These are phyloP conservation scores for Phainopepla nitens DNA, from an alignment of 2,113 vertebrate species.

Conservation along the genomic window DNA sequence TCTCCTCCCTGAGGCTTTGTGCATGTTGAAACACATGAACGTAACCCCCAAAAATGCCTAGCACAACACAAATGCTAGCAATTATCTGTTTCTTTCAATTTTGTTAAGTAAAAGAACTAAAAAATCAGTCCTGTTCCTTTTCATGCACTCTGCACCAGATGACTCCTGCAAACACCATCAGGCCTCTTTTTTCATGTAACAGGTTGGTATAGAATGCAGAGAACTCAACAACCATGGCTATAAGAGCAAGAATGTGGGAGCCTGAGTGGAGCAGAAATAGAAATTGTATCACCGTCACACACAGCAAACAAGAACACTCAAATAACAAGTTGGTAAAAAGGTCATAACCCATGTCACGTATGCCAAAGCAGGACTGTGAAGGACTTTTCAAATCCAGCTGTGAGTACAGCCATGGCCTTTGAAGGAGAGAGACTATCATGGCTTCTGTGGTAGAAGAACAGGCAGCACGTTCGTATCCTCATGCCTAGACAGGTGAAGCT, in stretches of 20 bases:
- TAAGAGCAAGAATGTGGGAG: not conserved
- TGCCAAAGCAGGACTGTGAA: not conserved
- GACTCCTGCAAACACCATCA: not conserved
- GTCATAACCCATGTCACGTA: not conserved
- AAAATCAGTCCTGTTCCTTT: not conserved
- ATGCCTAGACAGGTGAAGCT: not conserved
- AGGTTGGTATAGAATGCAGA: not conserved
- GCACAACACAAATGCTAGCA: not conserved
- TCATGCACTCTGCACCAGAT: not conserved
- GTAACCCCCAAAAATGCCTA: not conserved
- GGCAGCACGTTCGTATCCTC: not conserved
- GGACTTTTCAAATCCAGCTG: not conserved
- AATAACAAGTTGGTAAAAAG: constrained; percentile 38
- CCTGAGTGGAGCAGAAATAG: constrained; percentile 47
- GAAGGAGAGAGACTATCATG: not conserved
- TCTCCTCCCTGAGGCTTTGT: not conserved
- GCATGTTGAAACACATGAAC: not conserved
- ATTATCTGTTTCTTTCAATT: not conserved
- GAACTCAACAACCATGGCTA: not conserved
- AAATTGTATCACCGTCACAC: constrained; percentile 43
- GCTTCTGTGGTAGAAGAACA: not conserved
- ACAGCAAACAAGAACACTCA: not conserved
- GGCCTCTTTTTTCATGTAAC: not conserved
- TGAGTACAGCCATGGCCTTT: not conserved
- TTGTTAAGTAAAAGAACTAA: not conserved